Evolutionary conservation across 2,888 invertebrate genomes (phyloP), one percentile per base, ranked within the genome.

Genomic region (Mantis religiosa): DNA sequence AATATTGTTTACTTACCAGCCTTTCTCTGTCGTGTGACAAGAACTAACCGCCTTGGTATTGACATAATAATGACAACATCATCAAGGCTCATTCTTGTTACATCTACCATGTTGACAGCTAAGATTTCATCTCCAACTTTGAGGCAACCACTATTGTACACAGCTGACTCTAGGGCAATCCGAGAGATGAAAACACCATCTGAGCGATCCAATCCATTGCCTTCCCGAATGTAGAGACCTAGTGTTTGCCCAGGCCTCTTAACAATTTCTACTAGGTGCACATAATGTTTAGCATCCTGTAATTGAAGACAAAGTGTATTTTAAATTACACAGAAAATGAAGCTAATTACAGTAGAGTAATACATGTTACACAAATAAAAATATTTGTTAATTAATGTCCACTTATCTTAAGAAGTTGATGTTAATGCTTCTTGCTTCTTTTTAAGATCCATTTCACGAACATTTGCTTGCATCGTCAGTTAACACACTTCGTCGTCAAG

Each of bases 51-150:
- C 92, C 99, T 95, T 9, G 99, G 99, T 94, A 99, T 99, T 92
- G 99, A 99, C 98, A 99, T 99, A 92, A 99, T 98, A 92, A 99
- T 98, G 91, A 99, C 99, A 91, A 99, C 99, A 93, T 99, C 99
- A 93, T 99, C 99, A 92, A 99, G 94, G 91, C 98, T 98, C 99
- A 99, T 99, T 92, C 97, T 96, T 91, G 98, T 97, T 91, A 99
- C 99, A 93, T 99, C 99, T 91, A 99, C 99, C 92, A 99, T 95
- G 94, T 99, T 99, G 89, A 99, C 99, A 82, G 99, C 98, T 91
- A 99, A 94, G 92, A 99, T 99, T 95, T 99, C 99, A 94, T 99
- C 99, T 85, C 99, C 99, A 87, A 99, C 99, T 94, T 98, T 97
- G 91, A 99, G 95, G 93, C 99, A 98, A 89, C 99, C 99, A 93